Evolutionary conservation across 1,140 invertebrate genomes (phyloP).

Genomic region (Brachionus plicatilis): DNA sequence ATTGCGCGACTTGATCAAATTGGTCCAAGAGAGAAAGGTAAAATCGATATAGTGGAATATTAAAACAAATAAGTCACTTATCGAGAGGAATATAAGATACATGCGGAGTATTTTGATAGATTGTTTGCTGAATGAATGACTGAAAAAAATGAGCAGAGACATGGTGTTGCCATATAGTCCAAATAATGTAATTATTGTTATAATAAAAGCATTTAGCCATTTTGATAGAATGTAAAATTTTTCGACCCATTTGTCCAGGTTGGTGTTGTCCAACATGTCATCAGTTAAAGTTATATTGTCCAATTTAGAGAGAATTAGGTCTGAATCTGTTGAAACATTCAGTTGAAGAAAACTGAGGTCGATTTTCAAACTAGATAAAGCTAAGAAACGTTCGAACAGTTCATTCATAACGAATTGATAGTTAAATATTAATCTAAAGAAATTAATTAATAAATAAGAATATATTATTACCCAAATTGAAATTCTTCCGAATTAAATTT

Average conservation of each 20-base stretch:
- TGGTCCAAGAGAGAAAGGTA: background rate
- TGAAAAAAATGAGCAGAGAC: constrained; percentile 2
- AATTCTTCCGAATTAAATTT: too few species aligned
- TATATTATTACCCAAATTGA: too few species aligned
- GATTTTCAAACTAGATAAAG: background rate
- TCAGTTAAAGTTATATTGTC: background rate
- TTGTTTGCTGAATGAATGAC: background rate
- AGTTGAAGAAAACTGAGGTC: background rate
- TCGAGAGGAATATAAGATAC: background rate
- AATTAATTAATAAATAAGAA: background rate
- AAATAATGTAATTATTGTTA: background rate
- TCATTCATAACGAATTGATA: background rate
- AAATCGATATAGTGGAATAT: constrained; percentile 18
- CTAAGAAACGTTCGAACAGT: background rate
- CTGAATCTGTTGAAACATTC: background rate
- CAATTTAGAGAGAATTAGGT: background rate
- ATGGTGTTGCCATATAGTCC: background rate
- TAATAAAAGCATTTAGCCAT: background rate
- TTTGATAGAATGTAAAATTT: background rate
- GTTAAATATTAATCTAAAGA: background rate
- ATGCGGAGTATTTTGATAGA: background rate
- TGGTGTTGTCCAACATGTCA: background rate
- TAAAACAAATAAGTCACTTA: constrained; percentile 5
- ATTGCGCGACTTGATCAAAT: background rate
- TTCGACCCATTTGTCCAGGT: background rate